Conservation (phyloP, 2,113 vertebrate species). For the Ictalurus punctatus region DNA sequence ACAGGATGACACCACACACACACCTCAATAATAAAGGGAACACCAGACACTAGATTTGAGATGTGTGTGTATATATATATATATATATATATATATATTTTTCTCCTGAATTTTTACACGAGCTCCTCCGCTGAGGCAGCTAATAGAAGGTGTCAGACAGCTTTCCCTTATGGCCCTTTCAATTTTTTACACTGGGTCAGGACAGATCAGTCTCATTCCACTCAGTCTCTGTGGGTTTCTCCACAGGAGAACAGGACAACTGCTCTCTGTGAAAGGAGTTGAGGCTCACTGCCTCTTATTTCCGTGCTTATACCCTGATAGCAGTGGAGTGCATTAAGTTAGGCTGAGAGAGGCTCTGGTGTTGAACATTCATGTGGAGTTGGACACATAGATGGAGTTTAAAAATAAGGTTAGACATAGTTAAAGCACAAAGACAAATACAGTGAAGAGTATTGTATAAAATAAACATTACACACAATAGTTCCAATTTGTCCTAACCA, state of each 20-base stretch:
- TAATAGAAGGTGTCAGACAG: conserved; percentile 56
- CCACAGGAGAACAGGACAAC: not conserved
- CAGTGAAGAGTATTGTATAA: not conserved
- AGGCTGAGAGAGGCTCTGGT: not conserved
- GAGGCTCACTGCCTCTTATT: not conserved
- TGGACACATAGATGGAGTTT: not conserved
- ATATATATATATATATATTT: too few species aligned
- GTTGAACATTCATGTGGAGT: not conserved
- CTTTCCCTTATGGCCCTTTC: conserved; percentile 56
- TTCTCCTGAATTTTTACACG: not conserved
- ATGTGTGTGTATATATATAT: too few species aligned
- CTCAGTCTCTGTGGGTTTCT: conserved; percentile 39
- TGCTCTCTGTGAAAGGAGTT: not conserved
- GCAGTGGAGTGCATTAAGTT: not conserved
- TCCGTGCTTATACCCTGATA: not conserved
- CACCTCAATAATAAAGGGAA: too few species aligned
- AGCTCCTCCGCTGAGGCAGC: conserved; percentile 43
- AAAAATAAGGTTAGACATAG: not conserved
- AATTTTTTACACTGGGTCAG: conserved; percentile 59
- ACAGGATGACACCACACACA: too few species aligned
- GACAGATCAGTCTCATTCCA: conserved; percentile 54
- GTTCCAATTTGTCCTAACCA: not conserved
- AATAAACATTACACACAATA: not conserved
- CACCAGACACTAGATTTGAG: too few species aligned
- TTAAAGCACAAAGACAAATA: not conserved